A percentile compares a stretch with the other conserved stretches of the same genome.
Conservation (phyloP, 2,797 vertebrate genomes). For the Ctenosaura bakeri region DNA sequence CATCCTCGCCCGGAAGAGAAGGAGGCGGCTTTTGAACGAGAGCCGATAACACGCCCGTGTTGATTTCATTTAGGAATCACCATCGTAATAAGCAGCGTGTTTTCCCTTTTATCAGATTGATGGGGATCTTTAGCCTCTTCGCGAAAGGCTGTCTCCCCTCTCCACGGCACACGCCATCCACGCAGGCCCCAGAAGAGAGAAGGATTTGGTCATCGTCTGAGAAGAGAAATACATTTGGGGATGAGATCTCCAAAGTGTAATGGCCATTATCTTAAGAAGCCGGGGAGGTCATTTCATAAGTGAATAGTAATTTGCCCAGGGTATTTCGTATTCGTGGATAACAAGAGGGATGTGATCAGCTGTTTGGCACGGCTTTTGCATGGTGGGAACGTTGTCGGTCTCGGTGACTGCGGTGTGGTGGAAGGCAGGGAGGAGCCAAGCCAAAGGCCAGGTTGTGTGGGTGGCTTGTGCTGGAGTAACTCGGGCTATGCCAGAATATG, state of each 20-base stretch:
- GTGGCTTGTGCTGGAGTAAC: too few relatives aligned
- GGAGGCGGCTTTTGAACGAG: background rate
- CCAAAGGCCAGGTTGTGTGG: background rate
- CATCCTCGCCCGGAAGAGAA: constrained; percentile 8
- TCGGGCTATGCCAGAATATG: too few relatives aligned
- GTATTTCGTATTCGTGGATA: background rate
- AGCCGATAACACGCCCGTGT: constrained; percentile 26
- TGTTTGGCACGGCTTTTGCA: background rate
- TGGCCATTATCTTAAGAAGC: constrained; percentile 49
- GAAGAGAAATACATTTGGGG: constrained; percentile 18
- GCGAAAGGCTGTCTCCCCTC: constrained; percentile 41
- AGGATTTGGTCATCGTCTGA: constrained; percentile 28
- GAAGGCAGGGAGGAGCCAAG: background rate
- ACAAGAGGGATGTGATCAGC: background rate
- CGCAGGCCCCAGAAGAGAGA: constrained; percentile 40
- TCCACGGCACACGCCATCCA: background rate
- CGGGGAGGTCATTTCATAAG: constrained; percentile 26
- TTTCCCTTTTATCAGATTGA: constrained; percentile 50
- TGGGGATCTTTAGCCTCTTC: constrained; percentile 43
- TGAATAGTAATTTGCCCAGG: constrained; percentile 37
- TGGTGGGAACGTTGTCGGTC: accelerated
- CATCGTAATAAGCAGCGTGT: constrained; percentile 39
- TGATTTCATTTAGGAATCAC: constrained; percentile 52
- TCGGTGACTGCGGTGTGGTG: accelerated
- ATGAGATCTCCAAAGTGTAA: constrained; percentile 47